Conservation (phyloP, 37 sponge, comb jelly and placozoan genomes). For the Theonella swinhoei region DNA sequence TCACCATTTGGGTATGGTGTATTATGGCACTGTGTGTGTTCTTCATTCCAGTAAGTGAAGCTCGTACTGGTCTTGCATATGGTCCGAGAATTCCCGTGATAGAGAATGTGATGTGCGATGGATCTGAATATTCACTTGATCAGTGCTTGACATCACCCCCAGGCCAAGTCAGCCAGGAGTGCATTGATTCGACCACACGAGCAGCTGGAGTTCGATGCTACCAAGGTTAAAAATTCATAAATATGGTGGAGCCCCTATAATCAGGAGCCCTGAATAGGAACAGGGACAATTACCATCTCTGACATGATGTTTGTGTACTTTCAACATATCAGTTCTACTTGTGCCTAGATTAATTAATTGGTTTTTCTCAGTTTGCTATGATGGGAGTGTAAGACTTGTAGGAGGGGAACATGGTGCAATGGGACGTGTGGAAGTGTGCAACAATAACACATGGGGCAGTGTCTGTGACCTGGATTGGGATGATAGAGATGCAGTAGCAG, state of each 20-base stretch:
- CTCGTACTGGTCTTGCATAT: not conserved
- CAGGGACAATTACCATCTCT: too few species aligned
- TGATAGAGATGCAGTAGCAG: not conserved
- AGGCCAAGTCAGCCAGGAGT: not conserved
- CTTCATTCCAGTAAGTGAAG: constrained; percentile 4
- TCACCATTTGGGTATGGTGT: not conserved
- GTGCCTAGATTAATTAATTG: too few species aligned
- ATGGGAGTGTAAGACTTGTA: not conserved
- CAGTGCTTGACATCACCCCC: not conserved
- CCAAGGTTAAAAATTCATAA: not conserved
- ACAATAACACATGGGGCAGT: constrained; percentile 17
- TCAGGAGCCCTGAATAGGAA: too few species aligned
- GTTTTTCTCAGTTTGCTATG: constrained; percentile 11
- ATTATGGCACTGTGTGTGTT: too few species aligned
- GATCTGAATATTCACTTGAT: not conserved
- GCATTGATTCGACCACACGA: not conserved
- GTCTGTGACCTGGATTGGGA: constrained; percentile 37
- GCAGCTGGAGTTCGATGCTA: constrained; percentile 14
- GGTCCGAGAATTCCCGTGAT: not conserved
- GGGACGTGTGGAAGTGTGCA: constrained; percentile 35
- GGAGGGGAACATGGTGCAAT: not conserved
- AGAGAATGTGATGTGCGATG: constrained; percentile 6
- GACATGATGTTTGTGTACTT: not conserved
- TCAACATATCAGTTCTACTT: too few species aligned
- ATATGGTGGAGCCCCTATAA: too few species aligned